Conservation (phyloP, 2,797 vertebrate genomes). For the Clarias platycephalus region DNA sequence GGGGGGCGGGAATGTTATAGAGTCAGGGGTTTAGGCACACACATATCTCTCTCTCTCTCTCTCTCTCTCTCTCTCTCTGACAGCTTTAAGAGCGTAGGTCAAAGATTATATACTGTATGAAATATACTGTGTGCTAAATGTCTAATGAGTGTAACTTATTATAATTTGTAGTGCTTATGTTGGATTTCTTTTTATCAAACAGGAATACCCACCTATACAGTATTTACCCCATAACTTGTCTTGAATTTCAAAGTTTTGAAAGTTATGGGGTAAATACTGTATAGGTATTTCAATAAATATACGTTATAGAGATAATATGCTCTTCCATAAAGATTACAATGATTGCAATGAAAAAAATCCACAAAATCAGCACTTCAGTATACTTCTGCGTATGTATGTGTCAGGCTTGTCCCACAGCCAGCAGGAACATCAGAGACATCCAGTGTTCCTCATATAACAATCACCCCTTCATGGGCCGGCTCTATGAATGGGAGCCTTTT, state of each 20-base stretch:
- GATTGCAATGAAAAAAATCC: neutral
- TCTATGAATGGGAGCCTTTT: constrained; percentile 96
- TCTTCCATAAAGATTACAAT: neutral
- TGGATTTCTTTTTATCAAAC: neutral
- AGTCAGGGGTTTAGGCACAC: constrained; percentile 24
- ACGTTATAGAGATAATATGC: neutral
- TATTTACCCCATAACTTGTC: too few species aligned
- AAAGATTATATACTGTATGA: neutral
- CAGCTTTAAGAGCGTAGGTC: constrained; percentile 16
- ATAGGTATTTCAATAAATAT: neutral
- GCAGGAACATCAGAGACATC: constrained; percentile 83
- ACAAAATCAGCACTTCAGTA: constrained; percentile 6
- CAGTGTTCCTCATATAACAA: constrained; percentile 93
- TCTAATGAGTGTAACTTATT: neutral
- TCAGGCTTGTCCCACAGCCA: constrained; percentile 82
- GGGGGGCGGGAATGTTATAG: constrained; percentile 49
- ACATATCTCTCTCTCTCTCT: too few species aligned
- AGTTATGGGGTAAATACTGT: neutral
- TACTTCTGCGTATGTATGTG: constrained; percentile 21
- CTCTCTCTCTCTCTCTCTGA: neutral
- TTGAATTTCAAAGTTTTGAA: neutral
- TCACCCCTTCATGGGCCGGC: constrained; percentile 91
- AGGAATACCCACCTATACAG: too few species aligned
- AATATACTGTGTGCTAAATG: neutral
- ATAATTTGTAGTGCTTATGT: neutral